phyloP scores from a whole-genome alignment of 23 tunicate species.

The Clavelina lepadiformis region DNA sequence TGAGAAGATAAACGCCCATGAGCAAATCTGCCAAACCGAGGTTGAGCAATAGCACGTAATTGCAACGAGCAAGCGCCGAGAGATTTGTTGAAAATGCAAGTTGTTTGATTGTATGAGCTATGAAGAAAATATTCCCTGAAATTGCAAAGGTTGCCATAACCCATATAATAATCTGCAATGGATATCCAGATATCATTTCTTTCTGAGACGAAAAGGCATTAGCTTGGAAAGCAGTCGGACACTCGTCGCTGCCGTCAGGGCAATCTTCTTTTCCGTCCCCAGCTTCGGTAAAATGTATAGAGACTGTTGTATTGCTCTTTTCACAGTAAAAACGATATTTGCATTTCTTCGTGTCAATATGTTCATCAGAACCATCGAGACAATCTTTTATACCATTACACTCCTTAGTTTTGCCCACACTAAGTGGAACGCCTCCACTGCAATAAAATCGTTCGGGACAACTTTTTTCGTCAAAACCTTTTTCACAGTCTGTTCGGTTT shows the following conservation, averaged over 20 bases:
- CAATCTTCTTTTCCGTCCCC: not conserved
- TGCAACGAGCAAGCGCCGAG: constrained; percentile 6
- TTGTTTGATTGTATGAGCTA: not conserved
- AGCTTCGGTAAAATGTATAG: not conserved
- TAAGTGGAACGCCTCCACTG: not conserved
- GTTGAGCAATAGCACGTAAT: constrained; percentile 24
- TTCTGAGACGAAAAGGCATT: constrained; percentile 8
- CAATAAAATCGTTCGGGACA: constrained; percentile 7
- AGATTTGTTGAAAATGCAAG: not conserved
- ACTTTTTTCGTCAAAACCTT: constrained; percentile 11
- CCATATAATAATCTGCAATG: constrained; percentile 6
- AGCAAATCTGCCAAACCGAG: constrained; percentile 27
- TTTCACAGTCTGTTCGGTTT: constrained; percentile 3
- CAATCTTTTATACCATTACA: constrained; percentile 20
- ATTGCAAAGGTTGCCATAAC: constrained; percentile 6
- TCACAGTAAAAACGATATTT: not conserved
- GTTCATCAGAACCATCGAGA: constrained; percentile 16
- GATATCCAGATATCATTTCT: not conserved
- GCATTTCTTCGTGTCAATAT: not conserved
- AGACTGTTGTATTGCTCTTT: not conserved
- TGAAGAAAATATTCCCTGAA: constrained; percentile 1
- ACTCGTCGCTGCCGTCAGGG: not conserved
- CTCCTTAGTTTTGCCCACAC: not conserved
- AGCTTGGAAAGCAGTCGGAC: not conserved
- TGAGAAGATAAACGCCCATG: constrained; percentile 22